Base-by-base conservation (phyloP, 2,888 invertebrate genomes). In the Monoplex corrugatus region DNA sequence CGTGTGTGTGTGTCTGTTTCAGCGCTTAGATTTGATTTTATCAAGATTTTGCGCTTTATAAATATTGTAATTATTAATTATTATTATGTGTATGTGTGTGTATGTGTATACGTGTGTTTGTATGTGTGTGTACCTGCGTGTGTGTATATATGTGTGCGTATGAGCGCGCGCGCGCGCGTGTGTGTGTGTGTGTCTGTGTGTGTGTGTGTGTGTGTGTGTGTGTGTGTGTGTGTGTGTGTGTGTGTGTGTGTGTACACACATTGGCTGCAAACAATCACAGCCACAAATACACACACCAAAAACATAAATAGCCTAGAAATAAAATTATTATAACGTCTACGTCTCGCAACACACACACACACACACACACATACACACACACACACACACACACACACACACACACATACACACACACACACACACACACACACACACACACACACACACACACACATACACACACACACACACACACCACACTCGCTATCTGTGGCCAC, bases 171-270 rank as follows among this genome's bases (percentile, higher is more conserved):
- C 23, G 6, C 35, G 78, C 35, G 78, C 23, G 38, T 38, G 78
- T 38, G 78, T 38, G 78, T 38, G 78, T 38, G 78, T 38, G 78
- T 38, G 78, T 78, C 35, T 38, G 78, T 78, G 78, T 78, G 78
- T 38, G 78, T 78, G 78, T 38, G 78, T 78, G 78, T 38, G 78
- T 78, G 78, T 38, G 78, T 78, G 78, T 38, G 78, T 68, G 63
- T 28, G 63, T 68, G 63, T 28, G 63, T 68, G 63, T 23, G 63
- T 23, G 63, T 23, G 63, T 23, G 63, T 23, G 63, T 50, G 50
- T 13, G 8, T 50, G 50, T 50, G 50, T 50, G 50, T 50, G 50
- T 50, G 50, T 13, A 50, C 50, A 50, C 50, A 50, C 50, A 50
- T 19, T 13, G 13, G 19, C 50, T 13, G 13, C 50, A 50, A 10